phyloP scores from a whole-genome alignment of 2,888 invertebrate species.

The Hydrotaea diabolus region DNA sequence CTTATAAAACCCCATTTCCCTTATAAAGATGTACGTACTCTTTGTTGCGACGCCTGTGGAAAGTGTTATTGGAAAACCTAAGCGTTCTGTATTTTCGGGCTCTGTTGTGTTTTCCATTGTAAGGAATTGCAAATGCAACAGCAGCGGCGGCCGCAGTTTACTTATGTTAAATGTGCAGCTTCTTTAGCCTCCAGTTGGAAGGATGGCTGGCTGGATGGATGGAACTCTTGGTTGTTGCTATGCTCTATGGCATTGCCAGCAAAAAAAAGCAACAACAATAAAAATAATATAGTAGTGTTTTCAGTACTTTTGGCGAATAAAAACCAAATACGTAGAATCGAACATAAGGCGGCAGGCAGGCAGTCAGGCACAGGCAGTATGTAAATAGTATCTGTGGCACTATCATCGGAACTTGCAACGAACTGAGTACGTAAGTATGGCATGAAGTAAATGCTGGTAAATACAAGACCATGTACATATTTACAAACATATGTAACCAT shows the following conservation, averaged over 20 bases:
- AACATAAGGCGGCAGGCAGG: background rate
- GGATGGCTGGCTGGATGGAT: conserved; percentile 36
- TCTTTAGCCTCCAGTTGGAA: conserved; percentile 61
- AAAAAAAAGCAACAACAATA: conserved; percentile 1
- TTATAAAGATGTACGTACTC: no score
- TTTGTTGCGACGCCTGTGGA: background rate
- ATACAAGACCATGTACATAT: conserved; percentile 9
- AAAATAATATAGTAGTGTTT: background rate
- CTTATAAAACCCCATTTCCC: no score
- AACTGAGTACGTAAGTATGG: background rate
- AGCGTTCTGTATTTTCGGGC: background rate
- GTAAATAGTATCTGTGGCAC: conserved; percentile 30
- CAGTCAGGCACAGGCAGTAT: background rate
- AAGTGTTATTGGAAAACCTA: background rate
- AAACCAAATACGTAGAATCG: conserved; percentile 10
- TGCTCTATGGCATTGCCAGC: conserved; percentile 48
- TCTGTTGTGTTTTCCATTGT: conserved; percentile 16
- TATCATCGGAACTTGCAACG: conserved; percentile 3
- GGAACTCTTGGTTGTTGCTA: conserved; percentile 44
- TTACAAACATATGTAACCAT: background rate
- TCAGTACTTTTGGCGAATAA: conserved; percentile 36
- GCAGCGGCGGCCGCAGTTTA: conserved; percentile 26
- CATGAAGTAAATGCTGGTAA: background rate
- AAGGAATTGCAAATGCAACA: conserved; percentile 55
- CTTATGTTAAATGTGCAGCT: conserved; percentile 52